phyloP scores from a whole-genome alignment of 1,140 invertebrate genomes.

The Musca vetustissima region DNA sequence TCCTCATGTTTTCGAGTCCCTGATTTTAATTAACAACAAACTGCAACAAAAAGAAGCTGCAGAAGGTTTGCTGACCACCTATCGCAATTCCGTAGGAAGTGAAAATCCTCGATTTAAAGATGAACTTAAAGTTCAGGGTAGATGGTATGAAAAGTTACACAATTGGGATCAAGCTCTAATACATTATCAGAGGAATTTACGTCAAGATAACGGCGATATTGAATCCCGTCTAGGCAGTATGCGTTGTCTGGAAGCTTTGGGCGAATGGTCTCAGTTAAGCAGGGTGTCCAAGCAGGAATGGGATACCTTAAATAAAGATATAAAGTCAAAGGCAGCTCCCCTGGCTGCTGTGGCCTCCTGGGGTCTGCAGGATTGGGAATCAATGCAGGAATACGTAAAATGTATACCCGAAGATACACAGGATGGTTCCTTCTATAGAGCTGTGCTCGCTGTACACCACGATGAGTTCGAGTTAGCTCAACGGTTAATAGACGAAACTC shows the following conservation, averaged over 20 bases:
- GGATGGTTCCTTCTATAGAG: slow-evolving; percentile 94
- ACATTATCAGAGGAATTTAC: slow-evolving; percentile 75
- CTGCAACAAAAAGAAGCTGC: slow-evolving; percentile 98
- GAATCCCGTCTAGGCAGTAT: slow-evolving; percentile 91
- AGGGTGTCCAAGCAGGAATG: slow-evolving; percentile 74
- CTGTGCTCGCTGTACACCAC: slow-evolving; percentile 90
- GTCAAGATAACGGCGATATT: slow-evolving; percentile 66
- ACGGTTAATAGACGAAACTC: slow-evolving; percentile 82
- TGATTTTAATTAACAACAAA: slow-evolving; percentile 99
- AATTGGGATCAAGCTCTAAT: slow-evolving; percentile 96
- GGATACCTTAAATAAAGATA: slow-evolving; percentile 68
- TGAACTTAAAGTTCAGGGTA: slow-evolving; percentile 76
- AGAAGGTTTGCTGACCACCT: slow-evolving; percentile 87
- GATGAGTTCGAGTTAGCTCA: slow-evolving; percentile 76
- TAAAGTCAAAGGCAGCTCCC: slow-evolving; percentile 80
- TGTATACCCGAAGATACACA: slow-evolving; percentile 86
- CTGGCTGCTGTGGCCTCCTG: slow-evolving; percentile 93
- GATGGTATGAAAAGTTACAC: slow-evolving; percentile 99
- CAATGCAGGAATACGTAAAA: slow-evolving; percentile 86
- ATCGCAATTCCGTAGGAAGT: slow-evolving; percentile 62
- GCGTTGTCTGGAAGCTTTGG: slow-evolving; percentile 94
- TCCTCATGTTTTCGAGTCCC: slow-evolving; percentile 84
- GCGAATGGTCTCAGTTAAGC: slow-evolving; percentile 92
- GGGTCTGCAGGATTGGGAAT: slow-evolving; percentile 90
- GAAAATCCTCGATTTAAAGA: slow-evolving; percentile 39